These are phyloP conservation scores for Brienomyrus longianalis DNA, from an alignment of 2,113 vertebrate species.

Conservation along the genomic window DNA sequence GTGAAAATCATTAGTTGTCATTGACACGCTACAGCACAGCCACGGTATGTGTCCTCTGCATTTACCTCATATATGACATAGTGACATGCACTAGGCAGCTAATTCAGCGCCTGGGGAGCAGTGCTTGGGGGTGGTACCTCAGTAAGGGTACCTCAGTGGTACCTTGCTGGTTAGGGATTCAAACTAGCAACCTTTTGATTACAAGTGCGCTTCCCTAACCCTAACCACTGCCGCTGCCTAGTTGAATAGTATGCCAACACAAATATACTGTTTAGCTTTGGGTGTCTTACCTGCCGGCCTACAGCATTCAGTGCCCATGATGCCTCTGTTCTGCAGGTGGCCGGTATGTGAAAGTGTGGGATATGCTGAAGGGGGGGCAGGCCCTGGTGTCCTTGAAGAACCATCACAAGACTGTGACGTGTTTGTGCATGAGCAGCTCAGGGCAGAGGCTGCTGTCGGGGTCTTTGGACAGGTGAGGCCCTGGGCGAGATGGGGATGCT, in stretches of 20 bases:
- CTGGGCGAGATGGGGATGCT: not conserved
- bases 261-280: not conserved
- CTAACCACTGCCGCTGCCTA: not conserved
- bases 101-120: no score
- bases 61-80: no score
- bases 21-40: no score
- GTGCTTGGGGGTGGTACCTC: no score
- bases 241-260: not conserved
- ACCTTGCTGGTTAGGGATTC: no score
- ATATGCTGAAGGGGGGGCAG: constrained; percentile 87
- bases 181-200: no score
- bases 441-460: constrained; percentile 86
- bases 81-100: no score
- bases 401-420: constrained; percentile 95
- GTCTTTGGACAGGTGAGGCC: constrained; percentile 82
- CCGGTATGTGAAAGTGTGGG: constrained; percentile 91
- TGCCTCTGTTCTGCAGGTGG: constrained; percentile 63
- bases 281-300: not conserved
- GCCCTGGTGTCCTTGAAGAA: constrained; percentile 86
- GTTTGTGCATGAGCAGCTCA: constrained; percentile 78
- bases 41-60: no score
- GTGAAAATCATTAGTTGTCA: no score
- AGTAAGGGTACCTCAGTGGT: no score
- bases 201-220: no score
- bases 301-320: not conserved